Conservation (phyloP, 2,113 vertebrate genomes). For the Forbesichthys agassizii region DNA sequence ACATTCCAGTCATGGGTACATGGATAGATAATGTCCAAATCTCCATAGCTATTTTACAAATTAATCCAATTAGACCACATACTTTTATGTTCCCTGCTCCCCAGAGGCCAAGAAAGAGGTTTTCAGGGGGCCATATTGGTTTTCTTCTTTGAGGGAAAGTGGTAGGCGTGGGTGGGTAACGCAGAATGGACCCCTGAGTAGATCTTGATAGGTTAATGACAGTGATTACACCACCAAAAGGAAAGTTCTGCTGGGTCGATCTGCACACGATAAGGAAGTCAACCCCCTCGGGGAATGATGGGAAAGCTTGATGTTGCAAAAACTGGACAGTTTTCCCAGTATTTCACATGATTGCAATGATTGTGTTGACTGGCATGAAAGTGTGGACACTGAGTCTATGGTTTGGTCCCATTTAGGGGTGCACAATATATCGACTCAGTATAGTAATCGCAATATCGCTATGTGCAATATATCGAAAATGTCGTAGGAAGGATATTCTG, state of each 20-base stretch:
- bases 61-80: constrained; percentile 67
- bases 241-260: constrained; percentile 51
- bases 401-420: constrained; percentile 4
- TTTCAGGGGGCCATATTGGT: constrained; percentile 61
- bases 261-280: constrained; percentile 48
- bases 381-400: constrained; percentile 2
- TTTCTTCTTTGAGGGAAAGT: constrained; percentile 57
- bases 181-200: constrained; percentile 43
- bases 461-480: too few relatives aligned
- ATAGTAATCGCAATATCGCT: too few relatives aligned
- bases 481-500: too few relatives aligned
- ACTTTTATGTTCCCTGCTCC: constrained; percentile 61
- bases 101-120: constrained; percentile 37
- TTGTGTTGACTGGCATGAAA: constrained; percentile 30
- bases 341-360: constrained; percentile 39
- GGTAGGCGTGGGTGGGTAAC: constrained; percentile 48
- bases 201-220: constrained; percentile 75
- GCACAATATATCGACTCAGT: too few relatives aligned
- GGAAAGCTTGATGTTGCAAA: constrained; percentile 67
- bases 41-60: constrained; percentile 70
- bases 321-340: constrained; percentile 49
- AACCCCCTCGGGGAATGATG: constrained; percentile 65
- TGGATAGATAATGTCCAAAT: constrained; percentile 73
- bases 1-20: constrained; percentile 77
- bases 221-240: constrained; percentile 64